These are phyloP conservation scores for Otolemur crassicaudatus DNA, from an alignment of 2,797 vertebrate genomes.

Conservation along the genomic window DNA sequence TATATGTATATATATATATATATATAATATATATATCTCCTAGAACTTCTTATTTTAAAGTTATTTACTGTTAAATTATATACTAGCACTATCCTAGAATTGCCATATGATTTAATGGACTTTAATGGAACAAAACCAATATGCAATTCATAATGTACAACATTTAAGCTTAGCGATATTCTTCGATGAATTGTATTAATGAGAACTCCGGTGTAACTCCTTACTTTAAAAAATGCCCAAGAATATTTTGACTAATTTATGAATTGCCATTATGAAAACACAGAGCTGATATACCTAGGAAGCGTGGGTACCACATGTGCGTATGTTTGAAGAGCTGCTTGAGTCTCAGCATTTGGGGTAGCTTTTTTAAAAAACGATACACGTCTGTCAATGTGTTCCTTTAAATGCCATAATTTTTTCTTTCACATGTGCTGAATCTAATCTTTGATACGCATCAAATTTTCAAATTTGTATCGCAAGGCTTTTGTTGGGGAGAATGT, in stretches of 20 bases:
- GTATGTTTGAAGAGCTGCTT: neutral
- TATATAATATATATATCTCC: neutral
- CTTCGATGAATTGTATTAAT: neutral
- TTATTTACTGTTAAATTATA: neutral
- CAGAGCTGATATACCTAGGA: neutral
- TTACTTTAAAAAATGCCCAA: constrained; percentile 6
- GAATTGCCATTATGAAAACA: neutral
- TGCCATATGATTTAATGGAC: neutral
- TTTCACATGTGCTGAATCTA: neutral
- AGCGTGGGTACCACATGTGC: neutral
- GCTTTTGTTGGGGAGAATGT: neutral
- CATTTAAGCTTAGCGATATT: neutral
- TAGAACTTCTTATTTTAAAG: neutral
- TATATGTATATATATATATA: too few species aligned
- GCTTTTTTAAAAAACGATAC: neutral
- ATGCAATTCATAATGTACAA: neutral
- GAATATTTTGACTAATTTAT: constrained; percentile 19
- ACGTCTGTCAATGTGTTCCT: neutral
- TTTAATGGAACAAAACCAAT: neutral
- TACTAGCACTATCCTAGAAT: neutral
- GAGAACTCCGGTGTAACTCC: neutral
- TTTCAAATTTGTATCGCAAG: neutral
- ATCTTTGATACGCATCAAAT: constrained; percentile 23
- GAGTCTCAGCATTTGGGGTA: neutral
- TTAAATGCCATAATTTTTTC: constrained; percentile 44